A percentile compares a stretch with the other conserved stretches of the same genome.
Conservation (phyloP, 2,113 vertebrate species). For the Antidorcas marsupialis region DNA sequence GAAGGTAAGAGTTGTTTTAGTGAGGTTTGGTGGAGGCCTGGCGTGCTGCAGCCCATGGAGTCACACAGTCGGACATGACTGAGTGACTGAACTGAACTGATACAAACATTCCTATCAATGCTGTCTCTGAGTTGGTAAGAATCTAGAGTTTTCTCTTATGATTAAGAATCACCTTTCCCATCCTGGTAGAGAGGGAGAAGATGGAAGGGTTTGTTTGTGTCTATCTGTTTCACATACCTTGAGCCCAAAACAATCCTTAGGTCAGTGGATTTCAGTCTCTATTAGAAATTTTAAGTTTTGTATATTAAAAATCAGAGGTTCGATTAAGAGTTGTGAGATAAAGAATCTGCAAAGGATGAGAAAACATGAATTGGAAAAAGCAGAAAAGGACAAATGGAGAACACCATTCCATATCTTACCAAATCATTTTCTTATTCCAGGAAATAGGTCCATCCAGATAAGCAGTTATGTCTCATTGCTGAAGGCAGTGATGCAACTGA, state of each 20-base stretch:
- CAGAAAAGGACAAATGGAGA: neutral
- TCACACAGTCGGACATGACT: accelerated
- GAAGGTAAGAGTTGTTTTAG: neutral
- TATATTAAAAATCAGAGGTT: neutral
- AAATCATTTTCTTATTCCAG: neutral
- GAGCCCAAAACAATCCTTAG: neutral
- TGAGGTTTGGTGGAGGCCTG: neutral
- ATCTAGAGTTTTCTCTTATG: neutral
- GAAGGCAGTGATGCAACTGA: neutral
- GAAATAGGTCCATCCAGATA: neutral
- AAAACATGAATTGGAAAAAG: neutral
- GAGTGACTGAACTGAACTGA: neutral
- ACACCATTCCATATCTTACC: no score
- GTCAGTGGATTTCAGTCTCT: neutral
- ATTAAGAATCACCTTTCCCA: neutral
- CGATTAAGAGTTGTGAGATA: neutral
- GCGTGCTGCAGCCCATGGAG: neutral
- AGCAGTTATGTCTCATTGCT: neutral
- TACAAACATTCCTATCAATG: neutral
- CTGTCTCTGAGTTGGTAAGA: neutral
- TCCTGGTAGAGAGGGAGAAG: neutral
- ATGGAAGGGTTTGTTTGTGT: neutral
- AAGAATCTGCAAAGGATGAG: neutral
- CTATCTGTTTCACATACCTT: neutral
- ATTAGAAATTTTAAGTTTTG: neutral